These are phyloP conservation scores for Hydrocynus forskahlii DNA, from an alignment of 2,797 vertebrate genomes.

Conservation along the genomic window DNA sequence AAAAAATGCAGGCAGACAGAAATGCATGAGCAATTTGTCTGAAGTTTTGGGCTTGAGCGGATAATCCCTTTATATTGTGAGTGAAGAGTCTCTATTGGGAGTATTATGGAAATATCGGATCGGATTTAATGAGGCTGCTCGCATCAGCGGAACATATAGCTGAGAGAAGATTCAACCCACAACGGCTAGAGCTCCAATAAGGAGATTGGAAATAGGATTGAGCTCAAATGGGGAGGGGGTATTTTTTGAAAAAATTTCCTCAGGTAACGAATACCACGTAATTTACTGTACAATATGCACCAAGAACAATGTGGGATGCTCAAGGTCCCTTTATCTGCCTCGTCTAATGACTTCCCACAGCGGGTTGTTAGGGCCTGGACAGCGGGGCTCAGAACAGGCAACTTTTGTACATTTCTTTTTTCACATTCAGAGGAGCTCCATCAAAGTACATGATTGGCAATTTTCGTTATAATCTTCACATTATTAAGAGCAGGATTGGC, in stretches of 20 bases:
- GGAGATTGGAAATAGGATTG: conserved; percentile 87
- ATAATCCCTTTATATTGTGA: conserved; percentile 90
- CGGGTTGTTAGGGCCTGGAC: conserved; percentile 99
- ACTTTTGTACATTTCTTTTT: conserved; percentile 87
- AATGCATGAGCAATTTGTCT: conserved; percentile 84
- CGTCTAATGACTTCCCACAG: conserved; percentile 99
- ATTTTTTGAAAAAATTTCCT: conserved; percentile 74
- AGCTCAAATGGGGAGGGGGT: conserved; percentile 76
- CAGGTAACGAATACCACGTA: conserved; percentile 89
- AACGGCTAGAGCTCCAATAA: conserved; percentile 86
- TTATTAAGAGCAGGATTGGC: conserved; percentile 99
- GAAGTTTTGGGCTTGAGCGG: conserved; percentile 87
- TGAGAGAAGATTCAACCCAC: conserved; percentile 86
- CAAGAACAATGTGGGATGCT: conserved; percentile 95
- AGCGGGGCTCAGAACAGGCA: conserved; percentile 97
- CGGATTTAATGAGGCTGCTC: conserved; percentile 94
- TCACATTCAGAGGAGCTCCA: conserved; percentile 97
- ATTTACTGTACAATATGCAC: conserved; percentile 90
- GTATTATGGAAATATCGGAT: conserved; percentile 93
- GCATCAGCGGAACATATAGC: conserved; percentile 85
- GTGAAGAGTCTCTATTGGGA: conserved; percentile 90
- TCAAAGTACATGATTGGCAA: conserved; percentile 99
- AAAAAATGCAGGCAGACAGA: conserved; percentile 76
- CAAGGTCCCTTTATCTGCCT: conserved; percentile 95
- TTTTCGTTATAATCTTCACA: conserved; percentile 99